phyloP scores from a whole-genome alignment of 2,113 vertebrate genomes.

The Pangasianodon hypophthalmus region DNA sequence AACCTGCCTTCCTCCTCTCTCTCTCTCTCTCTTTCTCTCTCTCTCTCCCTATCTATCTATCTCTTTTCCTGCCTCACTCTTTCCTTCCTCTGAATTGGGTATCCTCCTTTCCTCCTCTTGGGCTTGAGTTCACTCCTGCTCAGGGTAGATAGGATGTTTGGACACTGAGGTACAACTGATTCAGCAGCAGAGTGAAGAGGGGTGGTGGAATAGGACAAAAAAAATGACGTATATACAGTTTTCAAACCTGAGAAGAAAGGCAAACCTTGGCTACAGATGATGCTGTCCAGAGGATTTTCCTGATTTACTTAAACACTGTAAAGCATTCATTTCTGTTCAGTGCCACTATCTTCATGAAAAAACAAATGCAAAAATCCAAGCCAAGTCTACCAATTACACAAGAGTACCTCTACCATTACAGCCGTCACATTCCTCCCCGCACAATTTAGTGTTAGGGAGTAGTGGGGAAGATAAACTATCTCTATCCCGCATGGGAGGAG shows the following conservation, averaged over 20 bases:
- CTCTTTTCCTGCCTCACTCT: conserved; percentile 55
- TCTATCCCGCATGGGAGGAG: background rate
- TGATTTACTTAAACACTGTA: background rate
- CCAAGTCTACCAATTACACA: background rate
- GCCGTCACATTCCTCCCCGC: conserved; percentile 7
- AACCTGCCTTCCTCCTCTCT: background rate
- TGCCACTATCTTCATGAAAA: background rate
- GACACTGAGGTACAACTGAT: conserved; percentile 45
- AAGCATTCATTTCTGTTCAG: background rate
- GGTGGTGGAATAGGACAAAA: background rate
- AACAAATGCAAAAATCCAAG: background rate
- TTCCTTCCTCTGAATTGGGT: conserved; percentile 52
- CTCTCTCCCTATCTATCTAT: background rate
- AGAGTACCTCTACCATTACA: conserved; percentile 20
- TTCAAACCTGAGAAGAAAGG: background rate
- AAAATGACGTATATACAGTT: background rate
- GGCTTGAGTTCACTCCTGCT: background rate
- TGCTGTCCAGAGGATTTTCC: conserved; percentile 2
- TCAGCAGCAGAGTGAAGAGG: background rate
- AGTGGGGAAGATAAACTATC: conserved; percentile 22
- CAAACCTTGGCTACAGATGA: background rate
- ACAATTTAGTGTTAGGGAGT: conserved; percentile 6
- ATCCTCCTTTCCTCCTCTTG: conserved; percentile 61
- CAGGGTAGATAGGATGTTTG: conserved; percentile 53
- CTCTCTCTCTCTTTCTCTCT: background rate